Base-by-base conservation (phyloP, 2,888 invertebrate genomes). In the Drosophila diplacantha region DNA sequence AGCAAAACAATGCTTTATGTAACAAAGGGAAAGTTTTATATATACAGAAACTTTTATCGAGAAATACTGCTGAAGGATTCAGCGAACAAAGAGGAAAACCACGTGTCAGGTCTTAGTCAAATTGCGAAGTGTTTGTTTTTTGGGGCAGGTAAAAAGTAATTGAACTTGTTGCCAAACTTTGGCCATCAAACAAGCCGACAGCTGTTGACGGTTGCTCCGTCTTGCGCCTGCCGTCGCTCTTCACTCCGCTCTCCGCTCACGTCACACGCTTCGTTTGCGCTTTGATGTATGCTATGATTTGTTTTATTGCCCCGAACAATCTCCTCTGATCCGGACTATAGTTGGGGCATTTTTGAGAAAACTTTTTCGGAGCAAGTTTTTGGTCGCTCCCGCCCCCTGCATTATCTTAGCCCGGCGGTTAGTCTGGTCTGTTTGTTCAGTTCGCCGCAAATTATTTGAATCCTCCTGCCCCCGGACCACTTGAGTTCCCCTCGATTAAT, bases 391-490 rank as follows among this genome's bases (percentile, higher is more conserved):
- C 32, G 9, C 38, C 49, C 38, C 39, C 39, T 50, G 43, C 62
- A 69, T 56, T 56, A 69, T 59, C 63, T 69, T 56, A 49, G 60
- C 50, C 47, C 44, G 41, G 31, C 26, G 51, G 56, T 39, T 39
- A 61, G 59, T 57, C 57, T 35, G 59, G 64, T 66, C 61, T 75
- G 72, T 73, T 81, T 79, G 66, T 69, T 69, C 63, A 56, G 74
- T 53, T 72, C 38, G 60, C 80, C 76, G 52, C 80, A 77, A 81
- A 81, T 81, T 80, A 82, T 77, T 77, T 80, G 80, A 69, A 74
- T 79, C 58, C 44, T 59, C 39, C 44, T 61, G 46, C 56, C 18
- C 32, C 29, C 26, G 24, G 29, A 34, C 46, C 49, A 31, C 51
- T 50, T 24, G 51, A 65, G 47, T 49, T 44, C 64, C 46, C 26